Evolutionary conservation across 1,140 invertebrate genomes (phyloP).

Genomic region (Plectrocnemia conspersa): DNA sequence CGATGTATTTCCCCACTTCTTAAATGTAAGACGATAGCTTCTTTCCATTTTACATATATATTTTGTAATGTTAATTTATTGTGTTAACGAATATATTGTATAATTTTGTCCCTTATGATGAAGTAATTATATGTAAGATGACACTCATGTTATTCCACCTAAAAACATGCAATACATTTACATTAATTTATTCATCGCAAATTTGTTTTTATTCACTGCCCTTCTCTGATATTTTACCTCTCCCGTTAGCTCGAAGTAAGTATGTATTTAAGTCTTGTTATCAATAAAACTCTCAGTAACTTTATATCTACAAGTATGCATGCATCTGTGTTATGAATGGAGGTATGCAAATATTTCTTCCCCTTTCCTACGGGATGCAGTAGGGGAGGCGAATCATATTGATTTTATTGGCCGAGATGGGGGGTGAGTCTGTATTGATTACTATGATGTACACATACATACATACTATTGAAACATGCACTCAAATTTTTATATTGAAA

Average conservation of each 20-base stretch:
- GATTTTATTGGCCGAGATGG: too few species aligned
- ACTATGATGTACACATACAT: background rate
- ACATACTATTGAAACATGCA: background rate
- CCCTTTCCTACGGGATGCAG: too few species aligned
- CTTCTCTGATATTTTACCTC: background rate
- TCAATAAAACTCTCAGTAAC: too few species aligned
- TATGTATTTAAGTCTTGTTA: too few species aligned
- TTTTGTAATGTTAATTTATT: slow-evolving; percentile 36
- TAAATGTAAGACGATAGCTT: slow-evolving; percentile 27
- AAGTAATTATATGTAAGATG: slow-evolving; percentile 30
- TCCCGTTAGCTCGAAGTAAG: too few species aligned
- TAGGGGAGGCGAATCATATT: too few species aligned
- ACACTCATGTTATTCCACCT: slow-evolving; percentile 15
- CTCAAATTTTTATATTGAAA: background rate
- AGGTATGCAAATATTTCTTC: too few species aligned
- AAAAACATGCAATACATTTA: slow-evolving; percentile 33
- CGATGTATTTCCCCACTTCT: slow-evolving; percentile 34
- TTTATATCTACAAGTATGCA: too few species aligned
- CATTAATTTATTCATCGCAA: slow-evolving; percentile 35
- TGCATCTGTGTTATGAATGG: too few species aligned
- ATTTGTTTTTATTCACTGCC: slow-evolving; percentile 6
- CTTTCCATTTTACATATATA: slow-evolving; percentile 32
- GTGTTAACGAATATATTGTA: slow-evolving; percentile 30
- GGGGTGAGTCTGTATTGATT: too few species aligned
- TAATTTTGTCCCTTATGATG: slow-evolving; percentile 32